A percentile compares a stretch with the other conserved stretches of the same genome.
These are phyloP conservation scores for Leptinotarsa defecta DNA, from an alignment of 1,140 invertebrate species.

Conservation along the genomic window DNA sequence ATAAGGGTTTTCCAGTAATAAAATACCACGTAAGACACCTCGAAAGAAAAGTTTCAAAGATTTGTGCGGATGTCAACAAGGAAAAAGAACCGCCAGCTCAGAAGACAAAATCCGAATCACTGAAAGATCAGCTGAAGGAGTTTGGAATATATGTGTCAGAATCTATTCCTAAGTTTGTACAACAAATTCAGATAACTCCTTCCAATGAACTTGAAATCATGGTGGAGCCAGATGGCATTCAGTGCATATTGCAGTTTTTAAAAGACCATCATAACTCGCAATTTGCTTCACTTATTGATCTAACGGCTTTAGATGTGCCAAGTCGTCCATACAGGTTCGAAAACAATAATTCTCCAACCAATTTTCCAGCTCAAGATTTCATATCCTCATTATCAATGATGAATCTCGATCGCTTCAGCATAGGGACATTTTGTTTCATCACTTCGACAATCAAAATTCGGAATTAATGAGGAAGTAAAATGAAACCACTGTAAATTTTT, in stretches of 20 bases:
- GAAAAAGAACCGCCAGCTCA: background rate
- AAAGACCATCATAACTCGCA: constrained; percentile 40
- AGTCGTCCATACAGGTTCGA: background rate
- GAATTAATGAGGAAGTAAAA: too few relatives aligned
- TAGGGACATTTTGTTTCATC: too few relatives aligned
- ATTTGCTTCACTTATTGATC: constrained; percentile 34
- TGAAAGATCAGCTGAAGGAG: constrained; percentile 28
- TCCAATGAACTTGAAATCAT: constrained; percentile 38
- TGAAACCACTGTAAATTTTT: too few relatives aligned
- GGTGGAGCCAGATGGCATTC: constrained; percentile 35
- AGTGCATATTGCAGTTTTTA: constrained; percentile 33
- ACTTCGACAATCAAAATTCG: too few relatives aligned
- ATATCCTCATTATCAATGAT: too few relatives aligned
- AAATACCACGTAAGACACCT: background rate
- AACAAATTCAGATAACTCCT: constrained; percentile 30
- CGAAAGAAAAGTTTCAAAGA: constrained; percentile 2
- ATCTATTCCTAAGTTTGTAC: constrained; percentile 38
- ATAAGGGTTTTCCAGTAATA: background rate
- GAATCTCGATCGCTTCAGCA: too few relatives aligned
- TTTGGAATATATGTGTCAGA: constrained; percentile 34
- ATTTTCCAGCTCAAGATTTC: too few relatives aligned
- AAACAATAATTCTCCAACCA: too few relatives aligned
- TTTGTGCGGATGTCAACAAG: background rate
- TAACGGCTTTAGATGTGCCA: constrained; percentile 29
- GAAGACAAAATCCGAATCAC: background rate